Conservation (phyloP, 2,797 vertebrate genomes). For the Sphenodon punctatus region DNA sequence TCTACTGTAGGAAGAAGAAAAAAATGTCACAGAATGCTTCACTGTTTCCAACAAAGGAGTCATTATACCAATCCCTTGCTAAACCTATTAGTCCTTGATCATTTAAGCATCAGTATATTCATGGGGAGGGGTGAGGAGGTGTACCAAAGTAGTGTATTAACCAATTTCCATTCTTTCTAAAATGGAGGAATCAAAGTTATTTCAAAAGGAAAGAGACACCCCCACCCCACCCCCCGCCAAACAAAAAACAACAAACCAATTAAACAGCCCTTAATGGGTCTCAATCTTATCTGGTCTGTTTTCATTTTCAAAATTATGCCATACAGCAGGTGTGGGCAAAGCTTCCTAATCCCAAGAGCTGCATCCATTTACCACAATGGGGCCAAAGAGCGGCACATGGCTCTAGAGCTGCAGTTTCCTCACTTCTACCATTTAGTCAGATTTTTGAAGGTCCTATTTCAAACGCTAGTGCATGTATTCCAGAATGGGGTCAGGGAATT, state of each 20-base stretch:
- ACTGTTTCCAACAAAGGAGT: neutral
- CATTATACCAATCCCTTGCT: neutral
- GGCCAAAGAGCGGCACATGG: too few species aligned
- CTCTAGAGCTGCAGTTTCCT: too few species aligned
- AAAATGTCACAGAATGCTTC: neutral
- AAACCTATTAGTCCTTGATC: neutral
- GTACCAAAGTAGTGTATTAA: too few species aligned
- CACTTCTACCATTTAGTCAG: neutral
- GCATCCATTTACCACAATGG: too few species aligned
- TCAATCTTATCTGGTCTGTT: neutral
- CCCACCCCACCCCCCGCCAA: too few species aligned
- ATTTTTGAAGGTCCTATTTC: too few species aligned
- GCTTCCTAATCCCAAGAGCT: too few species aligned
- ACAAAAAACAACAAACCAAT: too few species aligned
- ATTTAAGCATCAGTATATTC: neutral
- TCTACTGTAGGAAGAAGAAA: neutral
- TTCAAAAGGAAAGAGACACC: too few species aligned
- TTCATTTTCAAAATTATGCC: neutral
- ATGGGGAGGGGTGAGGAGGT: too few species aligned
- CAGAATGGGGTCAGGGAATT: too few species aligned
- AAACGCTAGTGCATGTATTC: too few species aligned
- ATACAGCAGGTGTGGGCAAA: neutral
- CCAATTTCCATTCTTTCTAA: neutral
- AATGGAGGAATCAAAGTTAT: neutral
- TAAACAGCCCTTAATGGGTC: neutral